Evolutionary conservation across 2,888 invertebrate genomes (phyloP).

Genomic region (Pyrrhosoma nymphula): DNA sequence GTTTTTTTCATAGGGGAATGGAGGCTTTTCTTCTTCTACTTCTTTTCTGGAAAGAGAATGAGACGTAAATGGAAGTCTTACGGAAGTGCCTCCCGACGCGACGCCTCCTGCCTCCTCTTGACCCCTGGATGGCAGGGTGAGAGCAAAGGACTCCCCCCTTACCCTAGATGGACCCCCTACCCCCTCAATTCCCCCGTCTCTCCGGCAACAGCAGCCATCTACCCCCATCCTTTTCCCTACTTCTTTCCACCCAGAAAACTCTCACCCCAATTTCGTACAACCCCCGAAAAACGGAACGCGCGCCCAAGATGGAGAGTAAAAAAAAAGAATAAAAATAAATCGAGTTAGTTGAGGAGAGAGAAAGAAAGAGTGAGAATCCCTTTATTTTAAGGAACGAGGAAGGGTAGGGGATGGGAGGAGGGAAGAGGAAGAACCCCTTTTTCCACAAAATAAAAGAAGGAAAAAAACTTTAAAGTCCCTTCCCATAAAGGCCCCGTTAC

Average conservation of each 20-base stretch:
- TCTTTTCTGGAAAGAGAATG: slow-evolving; percentile 17
- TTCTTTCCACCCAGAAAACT: not conserved
- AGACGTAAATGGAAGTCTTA: slow-evolving; percentile 62
- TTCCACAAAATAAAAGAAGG: not conserved
- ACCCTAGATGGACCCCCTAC: not conserved
- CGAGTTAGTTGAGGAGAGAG: not conserved
- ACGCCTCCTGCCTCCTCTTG: not conserved
- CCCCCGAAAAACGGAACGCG: not conserved
- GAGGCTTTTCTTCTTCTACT: not conserved
- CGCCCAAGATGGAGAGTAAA: not conserved
- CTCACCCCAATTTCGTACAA: not conserved
- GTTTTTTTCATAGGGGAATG: not conserved
- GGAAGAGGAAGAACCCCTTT: not conserved
- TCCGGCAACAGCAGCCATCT: not conserved
- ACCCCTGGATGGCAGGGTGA: not conserved
- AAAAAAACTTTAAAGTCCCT: not conserved
- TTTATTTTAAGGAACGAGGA: not conserved
- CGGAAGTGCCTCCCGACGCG: slow-evolving; percentile 54
- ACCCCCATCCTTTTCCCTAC: not conserved
- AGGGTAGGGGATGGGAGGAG: not conserved
- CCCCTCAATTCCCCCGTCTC: not conserved
- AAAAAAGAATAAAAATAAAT: not conserved
- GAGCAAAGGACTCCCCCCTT: not conserved
- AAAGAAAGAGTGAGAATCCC: not conserved
- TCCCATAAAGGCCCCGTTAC: slow-evolving; percentile 23